Percentiles rank a stretch among this genome's conserved stretches.
These are phyloP conservation scores for Nycticorax nycticorax DNA, from an alignment of 2,113 vertebrate genomes.

Conservation along the genomic window DNA sequence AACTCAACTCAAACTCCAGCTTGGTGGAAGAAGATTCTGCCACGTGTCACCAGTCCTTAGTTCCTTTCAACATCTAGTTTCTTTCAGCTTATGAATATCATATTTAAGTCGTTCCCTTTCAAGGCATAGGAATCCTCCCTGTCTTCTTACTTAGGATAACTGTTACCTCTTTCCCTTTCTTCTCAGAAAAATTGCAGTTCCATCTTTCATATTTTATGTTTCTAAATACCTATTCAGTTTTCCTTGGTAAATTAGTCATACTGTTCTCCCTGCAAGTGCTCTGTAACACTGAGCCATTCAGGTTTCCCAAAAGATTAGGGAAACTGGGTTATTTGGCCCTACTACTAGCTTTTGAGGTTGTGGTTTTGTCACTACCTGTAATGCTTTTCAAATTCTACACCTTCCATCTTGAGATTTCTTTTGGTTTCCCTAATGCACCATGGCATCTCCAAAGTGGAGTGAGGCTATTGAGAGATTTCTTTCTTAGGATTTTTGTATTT, in stretches of 20 bases:
- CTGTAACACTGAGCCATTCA: background rate
- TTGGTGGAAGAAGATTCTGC: background rate
- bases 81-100: background rate
- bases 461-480: background rate
- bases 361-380: background rate
- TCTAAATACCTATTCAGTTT: background rate
- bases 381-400: background rate
- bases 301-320: background rate
- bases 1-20: background rate
- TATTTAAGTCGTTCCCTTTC: background rate
- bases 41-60: background rate
- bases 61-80: background rate
- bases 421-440: background rate
- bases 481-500: background rate
- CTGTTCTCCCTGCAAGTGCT: background rate
- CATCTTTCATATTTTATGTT: background rate
- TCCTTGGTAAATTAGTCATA: background rate
- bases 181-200: background rate
- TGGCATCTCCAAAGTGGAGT: background rate
- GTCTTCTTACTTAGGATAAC: background rate
- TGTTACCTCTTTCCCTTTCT: background rate
- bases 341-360: background rate
- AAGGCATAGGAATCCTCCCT: background rate
- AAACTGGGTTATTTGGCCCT: background rate
- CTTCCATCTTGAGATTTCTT: background rate